Conservation (phyloP, 2,113 vertebrate species). For the Elanoides forficatus region DNA sequence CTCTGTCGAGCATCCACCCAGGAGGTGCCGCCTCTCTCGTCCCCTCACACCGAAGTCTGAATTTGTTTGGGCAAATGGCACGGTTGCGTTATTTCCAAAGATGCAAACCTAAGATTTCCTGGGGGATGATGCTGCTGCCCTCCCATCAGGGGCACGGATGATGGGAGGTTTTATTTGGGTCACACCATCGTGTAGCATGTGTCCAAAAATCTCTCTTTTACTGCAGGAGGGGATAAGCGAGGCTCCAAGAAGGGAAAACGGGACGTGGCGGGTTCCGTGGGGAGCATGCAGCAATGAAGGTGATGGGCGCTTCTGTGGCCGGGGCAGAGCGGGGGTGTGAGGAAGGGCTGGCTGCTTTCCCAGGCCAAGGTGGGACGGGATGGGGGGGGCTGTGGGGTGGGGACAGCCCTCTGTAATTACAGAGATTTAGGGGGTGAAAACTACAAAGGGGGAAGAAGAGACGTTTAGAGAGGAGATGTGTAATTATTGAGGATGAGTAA, state of each 20-base stretch:
- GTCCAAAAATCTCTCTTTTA: not conserved
- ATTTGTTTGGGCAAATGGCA: not conserved
- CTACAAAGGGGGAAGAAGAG: not conserved
- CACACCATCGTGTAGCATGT: rapidly evolving
- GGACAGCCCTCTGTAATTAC: not conserved
- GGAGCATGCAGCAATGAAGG: not conserved
- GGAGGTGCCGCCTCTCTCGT: not conserved
- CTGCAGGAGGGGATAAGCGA: not conserved
- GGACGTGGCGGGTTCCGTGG: rapidly evolving
- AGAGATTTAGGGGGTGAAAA: not conserved
- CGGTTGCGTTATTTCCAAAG: not conserved
- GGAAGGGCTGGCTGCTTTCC: not conserved
- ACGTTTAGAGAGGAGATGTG: not conserved
- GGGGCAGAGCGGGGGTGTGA: rapidly evolving
- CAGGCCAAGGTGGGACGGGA: not conserved
- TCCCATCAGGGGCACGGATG: not conserved
- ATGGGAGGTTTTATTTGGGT: not conserved
- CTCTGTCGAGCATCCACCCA: rapidly evolving
- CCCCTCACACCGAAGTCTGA: no score
- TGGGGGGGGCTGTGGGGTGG: not conserved
- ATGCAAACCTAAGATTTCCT: not conserved
- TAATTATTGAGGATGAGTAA: not conserved
- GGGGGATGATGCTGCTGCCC: not conserved
- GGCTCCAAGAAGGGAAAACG: not conserved
- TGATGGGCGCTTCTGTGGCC: not conserved